Evolutionary conservation across 2,797 vertebrate genomes (phyloP).

Genomic region (Crocidura indochinensis): DNA sequence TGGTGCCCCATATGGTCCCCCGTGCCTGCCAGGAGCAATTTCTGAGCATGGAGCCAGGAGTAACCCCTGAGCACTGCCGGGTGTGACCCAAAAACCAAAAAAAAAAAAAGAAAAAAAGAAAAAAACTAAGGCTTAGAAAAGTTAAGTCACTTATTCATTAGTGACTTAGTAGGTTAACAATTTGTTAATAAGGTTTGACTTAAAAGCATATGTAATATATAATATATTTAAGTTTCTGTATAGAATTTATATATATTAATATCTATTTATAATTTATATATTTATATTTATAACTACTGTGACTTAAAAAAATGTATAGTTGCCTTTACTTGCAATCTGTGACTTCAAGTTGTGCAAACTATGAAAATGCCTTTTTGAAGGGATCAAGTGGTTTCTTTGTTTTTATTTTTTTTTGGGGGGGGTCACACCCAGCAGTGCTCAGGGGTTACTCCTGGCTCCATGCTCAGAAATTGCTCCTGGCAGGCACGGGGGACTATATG

Average conservation of each 20-base stretch:
- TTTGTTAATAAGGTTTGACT: conserved; percentile 22
- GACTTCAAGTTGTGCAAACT: conserved; percentile 22
- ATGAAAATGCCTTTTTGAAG: neutral
- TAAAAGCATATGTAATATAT: neutral
- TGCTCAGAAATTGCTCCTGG: too few species aligned
- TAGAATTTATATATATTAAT: neutral
- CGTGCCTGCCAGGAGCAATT: too few species aligned
- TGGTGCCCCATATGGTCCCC: too few species aligned
- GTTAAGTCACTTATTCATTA: neutral
- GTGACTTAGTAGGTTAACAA: neutral
- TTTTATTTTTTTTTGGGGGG: too few species aligned
- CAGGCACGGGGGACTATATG: too few species aligned
- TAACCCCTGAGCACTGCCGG: too few species aligned
- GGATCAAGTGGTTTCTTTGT: neutral
- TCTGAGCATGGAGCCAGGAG: too few species aligned
- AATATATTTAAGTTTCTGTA: neutral
- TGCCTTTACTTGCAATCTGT: neutral
- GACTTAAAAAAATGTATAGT: conserved; percentile 45
- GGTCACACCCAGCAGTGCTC: too few species aligned
- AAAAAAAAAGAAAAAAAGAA: too few species aligned
- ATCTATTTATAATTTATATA: too few species aligned
- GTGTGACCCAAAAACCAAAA: too few species aligned
- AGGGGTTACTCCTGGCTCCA: too few species aligned
- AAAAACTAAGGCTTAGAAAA: conserved; percentile 34
- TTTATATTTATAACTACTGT: neutral